These are phyloP conservation scores for Agrochola circellaris DNA, from an alignment of 2,888 invertebrate genomes.

Conservation along the genomic window DNA sequence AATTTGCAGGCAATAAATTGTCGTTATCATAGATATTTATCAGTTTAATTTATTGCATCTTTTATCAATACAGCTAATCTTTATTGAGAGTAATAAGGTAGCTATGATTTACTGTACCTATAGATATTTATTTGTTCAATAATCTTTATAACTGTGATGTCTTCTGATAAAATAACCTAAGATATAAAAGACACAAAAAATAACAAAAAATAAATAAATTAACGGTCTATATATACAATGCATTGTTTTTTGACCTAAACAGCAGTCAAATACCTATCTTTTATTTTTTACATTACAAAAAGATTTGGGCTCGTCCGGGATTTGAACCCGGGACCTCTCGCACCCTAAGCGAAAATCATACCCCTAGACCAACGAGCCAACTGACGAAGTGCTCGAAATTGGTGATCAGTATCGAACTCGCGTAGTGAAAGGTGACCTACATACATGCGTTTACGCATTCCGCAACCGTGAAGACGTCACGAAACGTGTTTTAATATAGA, in stretches of 20 bases:
- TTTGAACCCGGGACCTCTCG: conserved; percentile 87
- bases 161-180: conserved; percentile 3
- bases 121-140: not conserved
- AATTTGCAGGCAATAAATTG: conserved; percentile 23
- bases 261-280: not conserved
- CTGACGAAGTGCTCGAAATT: accelerated
- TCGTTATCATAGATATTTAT: conserved; percentile 23
- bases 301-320: conserved; percentile 90
- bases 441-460: conserved; percentile 52
- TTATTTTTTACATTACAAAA: conserved; percentile 43
- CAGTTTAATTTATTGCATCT: conserved; percentile 43
- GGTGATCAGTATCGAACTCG: not conserved
- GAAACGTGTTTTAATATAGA: conserved; percentile 47
- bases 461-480: conserved; percentile 33
- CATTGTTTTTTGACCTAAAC: not conserved
- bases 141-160: not conserved
- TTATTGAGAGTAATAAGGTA: conserved; percentile 44
- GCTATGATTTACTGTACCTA: conserved; percentile 11
- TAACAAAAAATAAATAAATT: too few relatives aligned
- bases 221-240: too few relatives aligned
- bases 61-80: conserved; percentile 43
- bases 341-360: conserved; percentile 74
- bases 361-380: conserved; percentile 76
- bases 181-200: not conserved
- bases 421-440: conserved; percentile 57